A percentile compares a stretch with the other conserved stretches of the same genome.
Evolutionary conservation across 2,888 invertebrate species (phyloP).

Genomic region (Apantesis nais): DNA sequence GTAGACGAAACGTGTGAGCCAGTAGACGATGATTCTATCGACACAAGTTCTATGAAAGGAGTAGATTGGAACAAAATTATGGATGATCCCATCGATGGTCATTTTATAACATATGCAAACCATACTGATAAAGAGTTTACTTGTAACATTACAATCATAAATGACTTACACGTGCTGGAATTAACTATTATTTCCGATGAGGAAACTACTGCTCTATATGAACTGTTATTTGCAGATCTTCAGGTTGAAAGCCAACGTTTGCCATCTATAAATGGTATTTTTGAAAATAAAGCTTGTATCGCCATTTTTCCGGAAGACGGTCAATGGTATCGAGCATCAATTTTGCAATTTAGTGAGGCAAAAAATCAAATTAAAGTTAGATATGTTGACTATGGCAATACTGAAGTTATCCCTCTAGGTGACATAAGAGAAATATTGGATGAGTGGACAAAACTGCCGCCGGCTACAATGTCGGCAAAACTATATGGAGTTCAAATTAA

Average conservation of each 20-base stretch:
- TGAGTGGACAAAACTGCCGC: conserved; percentile 81
- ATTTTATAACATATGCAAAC: conserved; percentile 56
- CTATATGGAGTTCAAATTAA: conserved; percentile 71
- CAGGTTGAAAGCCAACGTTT: conserved; percentile 73
- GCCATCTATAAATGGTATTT: conserved; percentile 73
- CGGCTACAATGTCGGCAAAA: conserved; percentile 79
- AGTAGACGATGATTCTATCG: conserved; percentile 53
- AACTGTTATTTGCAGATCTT: conserved; percentile 79
- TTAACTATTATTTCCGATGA: conserved; percentile 69
- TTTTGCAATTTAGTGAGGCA: conserved; percentile 80
- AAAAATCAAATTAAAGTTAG: conserved; percentile 84
- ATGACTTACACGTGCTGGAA: conserved; percentile 62
- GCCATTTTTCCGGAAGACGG: conserved; percentile 87
- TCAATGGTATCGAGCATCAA: conserved; percentile 90
- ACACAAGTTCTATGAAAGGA: conserved; percentile 51
- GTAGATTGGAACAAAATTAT: conserved; percentile 69
- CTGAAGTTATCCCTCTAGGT: conserved; percentile 77
- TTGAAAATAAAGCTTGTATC: conserved; percentile 86
- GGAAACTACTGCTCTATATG: conserved; percentile 74
- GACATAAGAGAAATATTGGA: conserved; percentile 80
- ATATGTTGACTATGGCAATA: conserved; percentile 92
- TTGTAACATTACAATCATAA: conserved; percentile 68
- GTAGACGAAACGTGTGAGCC: conserved; percentile 47
- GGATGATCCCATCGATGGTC: conserved; percentile 46
- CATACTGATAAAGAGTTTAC: conserved; percentile 56